Evolutionary conservation across 2,888 invertebrate genomes (phyloP).

Genomic region (Synanthedon formicaeformis): DNA sequence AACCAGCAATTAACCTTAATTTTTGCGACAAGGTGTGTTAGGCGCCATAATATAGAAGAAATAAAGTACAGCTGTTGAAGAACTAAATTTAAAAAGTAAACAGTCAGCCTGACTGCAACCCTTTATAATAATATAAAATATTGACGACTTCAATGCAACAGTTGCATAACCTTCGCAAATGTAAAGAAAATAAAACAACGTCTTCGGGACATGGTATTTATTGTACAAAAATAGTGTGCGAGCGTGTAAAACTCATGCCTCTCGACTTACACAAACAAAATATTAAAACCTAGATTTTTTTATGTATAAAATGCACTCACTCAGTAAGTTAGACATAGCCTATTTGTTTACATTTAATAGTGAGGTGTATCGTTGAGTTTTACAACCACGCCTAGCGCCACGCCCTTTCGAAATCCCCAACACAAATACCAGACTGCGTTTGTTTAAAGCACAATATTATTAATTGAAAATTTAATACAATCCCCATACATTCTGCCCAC

Average conservation of each 20-base stretch:
- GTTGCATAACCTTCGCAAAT: not conserved
- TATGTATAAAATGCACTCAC: slow-evolving; percentile 69
- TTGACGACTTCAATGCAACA: not conserved
- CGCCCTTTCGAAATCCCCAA: slow-evolving; percentile 39
- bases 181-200: slow-evolving; percentile 53
- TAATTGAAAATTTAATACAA: slow-evolving; percentile 16
- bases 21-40: no score
- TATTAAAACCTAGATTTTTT: slow-evolving; percentile 47
- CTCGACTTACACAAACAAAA: slow-evolving; percentile 64
- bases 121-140: no score
- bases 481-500: not conserved
- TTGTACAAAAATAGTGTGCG: slow-evolving; percentile 72
- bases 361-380: slow-evolving; percentile 64
- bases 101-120: no score
- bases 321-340: slow-evolving; percentile 65
- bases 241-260: slow-evolving; percentile 61
- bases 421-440: slow-evolving; percentile 31
- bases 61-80: no score
- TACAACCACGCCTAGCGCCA: slow-evolving; percentile 46
- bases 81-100: no score
- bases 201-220: slow-evolving; percentile 67
- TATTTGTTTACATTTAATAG: slow-evolving; percentile 49
- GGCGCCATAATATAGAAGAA: no score
- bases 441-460: slow-evolving; percentile 12
- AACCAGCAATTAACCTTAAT: no score